Base-by-base conservation (phyloP, 2,113 vertebrate genomes). In the Phalacrocorax pelagicus region DNA sequence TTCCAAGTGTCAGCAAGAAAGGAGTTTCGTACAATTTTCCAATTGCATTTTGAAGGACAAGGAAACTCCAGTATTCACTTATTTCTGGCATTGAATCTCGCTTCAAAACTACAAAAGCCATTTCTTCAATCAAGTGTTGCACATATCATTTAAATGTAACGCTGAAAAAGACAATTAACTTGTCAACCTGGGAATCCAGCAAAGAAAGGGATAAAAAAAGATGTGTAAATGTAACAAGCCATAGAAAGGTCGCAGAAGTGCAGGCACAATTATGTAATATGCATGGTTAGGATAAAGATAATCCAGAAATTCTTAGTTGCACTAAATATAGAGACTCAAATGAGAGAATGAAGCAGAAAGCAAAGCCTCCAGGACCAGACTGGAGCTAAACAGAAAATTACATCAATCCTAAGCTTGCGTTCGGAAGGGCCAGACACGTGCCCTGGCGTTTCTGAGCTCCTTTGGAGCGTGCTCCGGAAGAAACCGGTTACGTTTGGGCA, bases 391-490 rank as follows among this genome's bases (percentile, higher is more conserved):
- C 6, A 86, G 70, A 86, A 57, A 44, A 77, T 80, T 14, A 44
- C 11, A 16, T 24, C 46, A 10, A 7, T 51, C 24, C 16, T 67
- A n/a, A 61, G 16, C 46, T 30, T 62, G 40, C 0, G 0, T 62
- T 61, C 3, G 2, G 40, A 58, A 86, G 69, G 51, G 34, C 13
- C 17, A 61, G 42, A 40, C 29, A 17, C 0, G 0, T 30, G 49
- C 20, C 29, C 32, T 27, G 40, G 10, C 1, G 6, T 71, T 61
- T 23, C 42, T 15, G 73, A 62, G 47, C 47, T 42, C 14, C 51
- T 62, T 11, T 52, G 63, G 40, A 75, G 32, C 0, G 1, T 23
- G 9, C 21, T n/a, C 46, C 4, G 2, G 10, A 46, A 46, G 52
- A 38, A 10, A 38, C 38, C 51, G 24, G 69, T 7, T 58, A 6